These are phyloP conservation scores for Tinamus guttatus DNA, from an alignment of 2,113 vertebrate species.

Conservation along the genomic window DNA sequence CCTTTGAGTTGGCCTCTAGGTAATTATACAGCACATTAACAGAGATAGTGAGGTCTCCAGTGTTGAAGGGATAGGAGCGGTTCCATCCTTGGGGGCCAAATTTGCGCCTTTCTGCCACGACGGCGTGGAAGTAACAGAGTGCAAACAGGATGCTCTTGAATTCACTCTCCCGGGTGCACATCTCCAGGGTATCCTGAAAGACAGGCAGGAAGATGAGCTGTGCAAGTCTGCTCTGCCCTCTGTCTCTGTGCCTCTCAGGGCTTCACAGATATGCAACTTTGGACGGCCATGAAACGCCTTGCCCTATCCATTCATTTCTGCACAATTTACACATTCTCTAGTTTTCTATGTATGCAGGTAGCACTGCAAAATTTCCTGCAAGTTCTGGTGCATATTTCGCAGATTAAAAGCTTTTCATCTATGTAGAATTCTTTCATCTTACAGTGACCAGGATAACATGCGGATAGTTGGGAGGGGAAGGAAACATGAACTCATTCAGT, in stretches of 20 bases:
- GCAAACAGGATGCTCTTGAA: constrained; percentile 94
- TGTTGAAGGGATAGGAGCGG: constrained; percentile 91
- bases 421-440: not conserved
- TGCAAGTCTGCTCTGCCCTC: not conserved
- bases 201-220: not conserved
- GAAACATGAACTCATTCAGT: not conserved
- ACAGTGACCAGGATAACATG: not conserved
- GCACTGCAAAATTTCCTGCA: not conserved
- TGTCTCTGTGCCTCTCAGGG: accelerated
- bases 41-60: constrained; percentile 93
- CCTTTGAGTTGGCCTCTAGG: constrained; percentile 92
- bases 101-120: constrained; percentile 91
- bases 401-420: not conserved
- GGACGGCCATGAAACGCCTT: not conserved
- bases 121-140: constrained; percentile 95
- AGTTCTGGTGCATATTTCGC: not conserved
- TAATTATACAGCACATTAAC: constrained; percentile 92
- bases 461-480: not conserved
- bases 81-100: constrained; percentile 98
- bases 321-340: not conserved
- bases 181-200: constrained; percentile 92
- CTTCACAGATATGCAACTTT: accelerated
- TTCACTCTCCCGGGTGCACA: constrained; percentile 90
- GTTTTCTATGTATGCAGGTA: not conserved
- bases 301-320: not conserved